These are phyloP conservation scores for Temnopleurus reevesii DNA, from an alignment of 53 echinoderm and acorn worm genomes.

Conservation along the genomic window DNA sequence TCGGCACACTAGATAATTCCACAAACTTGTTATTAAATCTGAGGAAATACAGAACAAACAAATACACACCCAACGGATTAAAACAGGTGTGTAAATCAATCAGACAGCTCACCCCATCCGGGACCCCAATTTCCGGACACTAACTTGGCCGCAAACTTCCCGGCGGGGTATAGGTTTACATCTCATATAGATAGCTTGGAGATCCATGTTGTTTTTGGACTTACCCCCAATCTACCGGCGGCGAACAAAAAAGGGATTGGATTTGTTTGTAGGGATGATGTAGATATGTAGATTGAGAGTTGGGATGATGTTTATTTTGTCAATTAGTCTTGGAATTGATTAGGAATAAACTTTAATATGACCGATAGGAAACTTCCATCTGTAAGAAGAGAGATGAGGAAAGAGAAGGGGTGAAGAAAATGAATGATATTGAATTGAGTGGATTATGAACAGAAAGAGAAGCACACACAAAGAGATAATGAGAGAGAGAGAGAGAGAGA, in stretches of 20 bases:
- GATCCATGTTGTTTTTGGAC: conserved; percentile 26
- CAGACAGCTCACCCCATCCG: not conserved
- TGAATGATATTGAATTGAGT: too few relatives aligned
- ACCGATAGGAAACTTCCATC: too few relatives aligned
- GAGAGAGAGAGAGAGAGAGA: not conserved
- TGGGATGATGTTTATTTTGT: not conserved
- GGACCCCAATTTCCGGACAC: conserved; percentile 22
- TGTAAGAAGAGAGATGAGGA: too few relatives aligned
- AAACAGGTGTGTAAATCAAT: not conserved
- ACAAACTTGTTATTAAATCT: too few relatives aligned
- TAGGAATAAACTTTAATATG: too few relatives aligned
- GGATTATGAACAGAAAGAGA: not conserved
- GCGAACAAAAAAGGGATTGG: not conserved
- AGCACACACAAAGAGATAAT: not conserved
- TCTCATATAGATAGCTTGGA: conserved; percentile 18
- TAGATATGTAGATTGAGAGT: not conserved
- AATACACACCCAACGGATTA: not conserved
- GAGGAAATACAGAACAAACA: not conserved
- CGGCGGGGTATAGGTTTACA: conserved; percentile 30
- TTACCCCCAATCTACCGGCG: not conserved
- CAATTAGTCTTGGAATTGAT: not conserved
- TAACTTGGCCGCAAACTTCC: not conserved
- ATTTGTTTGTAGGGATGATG: not conserved
- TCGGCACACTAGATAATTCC: too few relatives aligned
- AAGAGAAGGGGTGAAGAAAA: not conserved